Evolutionary conservation across 2,888 invertebrate genomes (phyloP).

Genomic region (Hylaea fasciaria): DNA sequence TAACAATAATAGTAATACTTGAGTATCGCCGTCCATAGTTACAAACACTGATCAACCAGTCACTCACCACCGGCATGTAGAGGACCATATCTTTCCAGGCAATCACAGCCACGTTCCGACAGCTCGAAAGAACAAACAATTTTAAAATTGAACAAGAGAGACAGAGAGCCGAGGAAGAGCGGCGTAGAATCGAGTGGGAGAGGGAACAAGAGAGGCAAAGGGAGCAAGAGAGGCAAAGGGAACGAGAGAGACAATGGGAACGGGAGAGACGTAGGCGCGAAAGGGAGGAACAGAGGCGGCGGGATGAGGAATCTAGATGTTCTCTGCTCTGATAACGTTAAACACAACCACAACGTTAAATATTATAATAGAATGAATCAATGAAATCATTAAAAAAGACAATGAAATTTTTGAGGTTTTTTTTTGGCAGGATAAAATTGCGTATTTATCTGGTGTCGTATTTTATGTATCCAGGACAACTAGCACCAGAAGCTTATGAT

Average conservation of each 20-base stretch:
- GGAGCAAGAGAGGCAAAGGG: neutral
- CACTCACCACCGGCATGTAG: neutral
- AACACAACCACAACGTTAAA: neutral
- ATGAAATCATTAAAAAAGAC: too few relatives aligned
- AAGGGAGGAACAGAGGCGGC: too few relatives aligned
- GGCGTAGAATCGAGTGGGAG: neutral
- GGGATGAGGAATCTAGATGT: neutral
- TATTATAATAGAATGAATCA: too few relatives aligned
- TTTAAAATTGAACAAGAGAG: slow-evolving; percentile 8
- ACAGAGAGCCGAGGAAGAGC: neutral
- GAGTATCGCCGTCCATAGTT: neutral
- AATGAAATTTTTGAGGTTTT: too few relatives aligned
- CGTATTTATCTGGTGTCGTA: too few relatives aligned
- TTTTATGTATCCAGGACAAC: too few relatives aligned
- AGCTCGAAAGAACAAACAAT: neutral
- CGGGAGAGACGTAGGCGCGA: neutral
- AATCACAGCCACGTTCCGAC: slow-evolving; percentile 11
- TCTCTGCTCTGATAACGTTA: neutral
- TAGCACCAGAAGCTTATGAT: too few relatives aligned
- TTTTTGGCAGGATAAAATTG: too few relatives aligned
- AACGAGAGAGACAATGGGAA: neutral
- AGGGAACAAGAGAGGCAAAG: neutral
- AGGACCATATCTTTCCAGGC: slow-evolving; percentile 4
- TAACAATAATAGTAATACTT: too few relatives aligned
- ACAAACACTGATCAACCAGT: too few relatives aligned